phyloP scores from a whole-genome alignment of 2,888 invertebrate species.

The Dasypolia templi region DNA sequence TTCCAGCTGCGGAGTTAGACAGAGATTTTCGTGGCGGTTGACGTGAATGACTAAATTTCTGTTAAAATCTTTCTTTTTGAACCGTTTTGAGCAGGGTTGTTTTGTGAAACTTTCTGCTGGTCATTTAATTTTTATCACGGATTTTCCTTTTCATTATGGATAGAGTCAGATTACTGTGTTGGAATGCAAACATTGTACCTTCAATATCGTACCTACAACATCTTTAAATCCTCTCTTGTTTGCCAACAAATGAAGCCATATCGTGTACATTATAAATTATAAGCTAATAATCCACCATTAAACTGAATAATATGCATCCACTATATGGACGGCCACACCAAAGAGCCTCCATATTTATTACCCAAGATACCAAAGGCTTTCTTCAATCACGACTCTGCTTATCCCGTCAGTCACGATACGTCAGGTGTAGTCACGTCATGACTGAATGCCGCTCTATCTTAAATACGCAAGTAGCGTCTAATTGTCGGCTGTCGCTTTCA shows the following conservation, averaged over 20 bases:
- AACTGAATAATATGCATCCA: background rate
- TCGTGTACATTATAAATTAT: background rate
- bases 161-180: background rate
- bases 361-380: background rate
- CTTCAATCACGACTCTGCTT: background rate
- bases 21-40: background rate
- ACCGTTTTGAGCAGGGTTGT: slow-evolving; percentile 10
- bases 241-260: background rate
- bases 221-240: background rate
- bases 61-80: slow-evolving; percentile 11
- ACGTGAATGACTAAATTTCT: slow-evolving; percentile 19
- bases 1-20: background rate
- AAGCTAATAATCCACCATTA: background rate
- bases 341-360: background rate
- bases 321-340: background rate
- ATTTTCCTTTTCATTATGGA: background rate
- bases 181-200: background rate
- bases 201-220: background rate
- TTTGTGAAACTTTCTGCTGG: slow-evolving; percentile 18
- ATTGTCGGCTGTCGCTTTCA: slow-evolving; percentile 37
- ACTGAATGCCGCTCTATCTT: background rate
- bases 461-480: slow-evolving; percentile 33
- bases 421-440: background rate
- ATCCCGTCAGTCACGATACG: background rate
- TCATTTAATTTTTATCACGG: background rate